A percentile compares a stretch with the other conserved stretches of the same genome.
Evolutionary conservation across 2,888 invertebrate species (phyloP).

Genomic region (Apodemia mormo): DNA sequence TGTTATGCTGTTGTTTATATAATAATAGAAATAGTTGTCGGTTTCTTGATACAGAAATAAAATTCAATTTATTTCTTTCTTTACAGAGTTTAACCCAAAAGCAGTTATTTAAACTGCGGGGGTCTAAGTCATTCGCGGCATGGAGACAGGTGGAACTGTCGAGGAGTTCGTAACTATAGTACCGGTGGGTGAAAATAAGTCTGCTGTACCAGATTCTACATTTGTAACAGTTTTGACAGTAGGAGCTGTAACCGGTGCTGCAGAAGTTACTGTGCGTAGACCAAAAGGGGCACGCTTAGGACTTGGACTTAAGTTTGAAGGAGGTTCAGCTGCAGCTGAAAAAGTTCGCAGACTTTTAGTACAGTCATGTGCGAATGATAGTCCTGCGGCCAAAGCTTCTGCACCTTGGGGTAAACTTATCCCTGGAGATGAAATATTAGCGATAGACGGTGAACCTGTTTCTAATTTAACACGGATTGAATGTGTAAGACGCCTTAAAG

Average conservation of each 20-base stretch:
- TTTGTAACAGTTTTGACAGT: slow-evolving; percentile 84
- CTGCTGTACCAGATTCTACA: slow-evolving; percentile 55
- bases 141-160: slow-evolving; percentile 70
- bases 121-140: slow-evolving; percentile 65
- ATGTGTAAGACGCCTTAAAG: slow-evolving; percentile 92
- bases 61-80: slow-evolving; percentile 52
- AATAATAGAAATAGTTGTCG: no score
- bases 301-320: slow-evolving; percentile 95
- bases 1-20: no score
- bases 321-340: slow-evolving; percentile 91
- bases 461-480: slow-evolving; percentile 91
- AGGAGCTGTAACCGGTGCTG: slow-evolving; percentile 78
- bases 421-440: slow-evolving; percentile 94
- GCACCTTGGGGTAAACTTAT: slow-evolving; percentile 92
- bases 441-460: slow-evolving; percentile 91
- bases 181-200: slow-evolving; percentile 77
- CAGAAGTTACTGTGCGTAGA: slow-evolving; percentile 90
- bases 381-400: slow-evolving; percentile 91
- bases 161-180: slow-evolving; percentile 83
- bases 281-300: slow-evolving; percentile 95
- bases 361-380: slow-evolving; percentile 93
- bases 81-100: slow-evolving; percentile 63
- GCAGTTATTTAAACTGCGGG: slow-evolving; percentile 51
- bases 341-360: slow-evolving; percentile 91
- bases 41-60: background rate